A percentile compares a stretch with the other conserved stretches of the same genome.
Conservation (phyloP, 2,113 vertebrate species). For the Balaeniceps rex region DNA sequence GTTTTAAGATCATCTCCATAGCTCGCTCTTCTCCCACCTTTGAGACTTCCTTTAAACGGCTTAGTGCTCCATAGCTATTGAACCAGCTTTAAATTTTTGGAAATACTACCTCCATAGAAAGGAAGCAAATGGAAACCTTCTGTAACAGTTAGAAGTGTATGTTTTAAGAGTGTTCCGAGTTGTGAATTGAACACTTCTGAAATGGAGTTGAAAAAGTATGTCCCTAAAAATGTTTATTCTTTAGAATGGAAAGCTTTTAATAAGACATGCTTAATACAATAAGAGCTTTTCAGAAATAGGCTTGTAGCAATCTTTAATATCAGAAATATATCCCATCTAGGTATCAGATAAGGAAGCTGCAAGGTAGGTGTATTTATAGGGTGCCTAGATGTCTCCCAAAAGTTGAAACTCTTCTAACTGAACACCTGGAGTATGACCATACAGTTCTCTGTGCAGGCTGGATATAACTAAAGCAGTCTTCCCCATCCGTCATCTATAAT, state of each 20-base stretch:
- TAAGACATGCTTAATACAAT: not conserved
- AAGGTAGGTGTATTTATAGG: not conserved
- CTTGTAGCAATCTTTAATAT: not conserved
- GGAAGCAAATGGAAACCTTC: not conserved
- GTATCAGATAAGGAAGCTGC: not conserved
- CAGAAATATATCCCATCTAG: not conserved
- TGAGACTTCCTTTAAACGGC: not conserved
- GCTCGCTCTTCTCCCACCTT: not conserved
- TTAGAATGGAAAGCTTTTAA: not conserved
- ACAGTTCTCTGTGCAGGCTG: not conserved
- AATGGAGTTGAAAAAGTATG: not conserved
- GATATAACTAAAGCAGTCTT: not conserved
- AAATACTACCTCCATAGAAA: not conserved
- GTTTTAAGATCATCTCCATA: not conserved
- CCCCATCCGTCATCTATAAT: not conserved
- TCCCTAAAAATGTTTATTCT: not conserved
- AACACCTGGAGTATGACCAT: not conserved
- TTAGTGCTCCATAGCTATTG: not conserved
- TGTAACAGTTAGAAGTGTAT: not conserved
- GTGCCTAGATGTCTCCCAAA: not conserved
- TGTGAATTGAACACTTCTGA: not conserved
- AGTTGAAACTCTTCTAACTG: not conserved
- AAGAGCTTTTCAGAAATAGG: not conserved
- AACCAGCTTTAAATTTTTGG: not conserved
- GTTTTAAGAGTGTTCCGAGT: not conserved